Evolutionary conservation across 2,888 invertebrate genomes (phyloP), one percentile per base, ranked within the genome.

Genomic region (Allygus modestus): DNA sequence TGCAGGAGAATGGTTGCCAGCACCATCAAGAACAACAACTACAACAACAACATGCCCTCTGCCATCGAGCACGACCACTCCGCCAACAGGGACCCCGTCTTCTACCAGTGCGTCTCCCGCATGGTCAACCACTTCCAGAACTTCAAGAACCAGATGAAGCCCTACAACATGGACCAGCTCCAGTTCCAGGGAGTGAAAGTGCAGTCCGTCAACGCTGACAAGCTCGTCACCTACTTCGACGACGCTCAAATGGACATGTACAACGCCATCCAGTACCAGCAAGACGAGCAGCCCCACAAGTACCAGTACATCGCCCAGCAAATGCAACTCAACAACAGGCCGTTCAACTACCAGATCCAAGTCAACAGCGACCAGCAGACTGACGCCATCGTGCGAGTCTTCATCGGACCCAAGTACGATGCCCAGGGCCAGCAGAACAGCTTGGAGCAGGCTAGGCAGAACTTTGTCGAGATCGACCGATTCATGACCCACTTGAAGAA

Each of bases 381-480:
- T 7, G 92, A 93, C 88, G 92, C 92, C 86, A 93, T 94, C 17
- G 92, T 95, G 1, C 93, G 94, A 86, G 90, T 94, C 2, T 95
- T 93, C 92, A 89, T 95, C 86, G 95, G 94, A 89, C 95, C 95
- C 0, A 95, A 94, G 90, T 92, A 92, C 88, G 94, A 95, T 88
- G 91, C 94, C 79, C 92, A 93, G 87, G 91, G 94, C 87, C 92
- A 93, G 87, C 89, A 89, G 11, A 77, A 87, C 54, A 85, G 86
- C 58, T 82, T 88, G 26, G 85, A 87, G 17, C 87, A 88, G 77
- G 86, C 86, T 31, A 92, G 94, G 71, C 88, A 92, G 41, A 93
- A 93, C 90, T 94, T 94, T 88, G 92, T 94, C 41, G 93, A 94
- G 89, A 89, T 95, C 33, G 94, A 94, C 88, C 91, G 91, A 73